Conservation (phyloP, 2,888 invertebrate genomes). For the Elysia crispata region DNA sequence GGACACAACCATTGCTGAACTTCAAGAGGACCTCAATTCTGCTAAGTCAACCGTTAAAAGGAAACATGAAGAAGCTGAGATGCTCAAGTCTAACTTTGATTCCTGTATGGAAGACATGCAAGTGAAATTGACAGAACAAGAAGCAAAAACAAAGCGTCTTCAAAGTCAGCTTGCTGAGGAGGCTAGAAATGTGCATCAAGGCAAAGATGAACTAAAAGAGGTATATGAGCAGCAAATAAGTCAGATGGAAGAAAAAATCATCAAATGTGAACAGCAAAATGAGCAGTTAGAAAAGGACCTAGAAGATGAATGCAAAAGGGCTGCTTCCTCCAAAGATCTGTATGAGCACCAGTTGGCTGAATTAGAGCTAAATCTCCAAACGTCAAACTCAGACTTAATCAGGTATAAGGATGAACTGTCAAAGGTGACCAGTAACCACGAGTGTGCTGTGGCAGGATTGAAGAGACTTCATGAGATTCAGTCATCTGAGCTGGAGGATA, state of each 20-base stretch:
- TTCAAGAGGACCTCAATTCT: slow-evolving; percentile 42
- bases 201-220: slow-evolving; percentile 51
- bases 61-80: slow-evolving; percentile 53
- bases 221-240: slow-evolving; percentile 56
- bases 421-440: slow-evolving; percentile 44
- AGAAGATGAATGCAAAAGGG: slow-evolving; percentile 27
- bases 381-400: slow-evolving; percentile 44
- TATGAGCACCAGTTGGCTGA: slow-evolving; percentile 52
- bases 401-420: slow-evolving; percentile 49
- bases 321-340: slow-evolving; percentile 40
- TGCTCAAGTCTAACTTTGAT: slow-evolving; percentile 55
- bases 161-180: slow-evolving; percentile 53
- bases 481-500: slow-evolving; percentile 50
- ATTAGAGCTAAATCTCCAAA: slow-evolving; percentile 48
- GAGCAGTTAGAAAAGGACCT: slow-evolving; percentile 43
- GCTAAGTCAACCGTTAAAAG: slow-evolving; percentile 24
- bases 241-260: slow-evolving; percentile 51
- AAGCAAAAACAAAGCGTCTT: slow-evolving; percentile 45
- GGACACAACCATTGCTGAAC: slow-evolving; percentile 14
- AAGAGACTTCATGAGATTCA: slow-evolving; percentile 52
- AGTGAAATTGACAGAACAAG: slow-evolving; percentile 49
- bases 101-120: slow-evolving; percentile 55
- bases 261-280: slow-evolving; percentile 36
- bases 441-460: slow-evolving; percentile 49
- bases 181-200: slow-evolving; percentile 51